Conservation (phyloP, 2,888 invertebrate species). For the Synergus laeviventris region DNA sequence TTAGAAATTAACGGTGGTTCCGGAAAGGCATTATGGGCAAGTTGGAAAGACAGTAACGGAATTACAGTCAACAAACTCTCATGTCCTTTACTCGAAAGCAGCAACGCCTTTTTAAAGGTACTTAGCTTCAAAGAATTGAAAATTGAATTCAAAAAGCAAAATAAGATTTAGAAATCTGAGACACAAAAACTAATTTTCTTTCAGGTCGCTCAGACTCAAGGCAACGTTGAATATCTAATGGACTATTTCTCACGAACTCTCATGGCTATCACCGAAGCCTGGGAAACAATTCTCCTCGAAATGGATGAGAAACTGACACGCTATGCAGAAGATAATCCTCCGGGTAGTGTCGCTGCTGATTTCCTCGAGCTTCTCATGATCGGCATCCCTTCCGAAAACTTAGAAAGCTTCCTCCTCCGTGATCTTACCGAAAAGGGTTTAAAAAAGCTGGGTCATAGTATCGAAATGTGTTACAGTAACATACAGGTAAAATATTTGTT, state of each 20-base stretch:
- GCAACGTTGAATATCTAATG: conserved; percentile 79
- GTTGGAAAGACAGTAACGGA: conserved; percentile 61
- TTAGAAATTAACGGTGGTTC: conserved; percentile 70
- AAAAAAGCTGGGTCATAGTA: conserved; percentile 94
- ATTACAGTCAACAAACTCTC: conserved; percentile 66
- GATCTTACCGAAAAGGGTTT: conserved; percentile 95
- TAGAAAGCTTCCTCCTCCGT: conserved; percentile 85
- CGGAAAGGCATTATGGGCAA: conserved; percentile 69
- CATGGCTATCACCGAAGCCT: conserved; percentile 90
- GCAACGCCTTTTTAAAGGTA: conserved; percentile 71
- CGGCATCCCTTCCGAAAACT: conserved; percentile 85
- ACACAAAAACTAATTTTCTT: conserved; percentile 26
- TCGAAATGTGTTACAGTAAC: conserved; percentile 95
- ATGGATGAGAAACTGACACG: conserved; percentile 95
- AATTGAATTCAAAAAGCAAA: background rate
- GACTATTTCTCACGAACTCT: conserved; percentile 86
- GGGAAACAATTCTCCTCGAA: conserved; percentile 95
- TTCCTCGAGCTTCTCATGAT: conserved; percentile 93
- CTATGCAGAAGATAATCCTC: conserved; percentile 88
- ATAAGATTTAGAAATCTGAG: background rate
- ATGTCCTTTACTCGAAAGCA: conserved; percentile 68
- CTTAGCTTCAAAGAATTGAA: background rate
- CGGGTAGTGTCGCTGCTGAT: conserved; percentile 92
- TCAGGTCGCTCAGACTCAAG: conserved; percentile 72
- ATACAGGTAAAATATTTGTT: conserved; percentile 80